Evolutionary conservation across 2,888 invertebrate genomes (phyloP).

Genomic region (Archips crataeganus): DNA sequence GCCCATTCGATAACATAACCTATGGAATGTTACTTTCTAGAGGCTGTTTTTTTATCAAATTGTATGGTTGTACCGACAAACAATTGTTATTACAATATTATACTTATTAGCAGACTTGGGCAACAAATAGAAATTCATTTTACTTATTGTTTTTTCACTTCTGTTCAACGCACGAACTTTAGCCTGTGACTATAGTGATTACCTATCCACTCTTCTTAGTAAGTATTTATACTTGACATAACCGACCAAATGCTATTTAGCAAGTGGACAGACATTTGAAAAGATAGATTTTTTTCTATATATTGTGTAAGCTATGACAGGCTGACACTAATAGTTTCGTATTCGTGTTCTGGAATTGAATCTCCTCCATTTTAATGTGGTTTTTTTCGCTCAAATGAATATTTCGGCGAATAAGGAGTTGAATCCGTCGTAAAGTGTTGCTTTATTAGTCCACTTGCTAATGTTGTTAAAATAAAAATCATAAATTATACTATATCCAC

Average conservation of each 20-base stretch:
- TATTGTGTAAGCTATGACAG: neutral
- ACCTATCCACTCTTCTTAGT: neutral
- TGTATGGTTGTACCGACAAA: too few species aligned
- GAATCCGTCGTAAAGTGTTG: neutral
- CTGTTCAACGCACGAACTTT: neutral
- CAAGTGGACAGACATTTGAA: too few species aligned
- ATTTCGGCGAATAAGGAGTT: neutral
- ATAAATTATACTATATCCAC: slow-evolving; percentile 12
- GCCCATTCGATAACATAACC: neutral
- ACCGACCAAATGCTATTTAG: too few species aligned
- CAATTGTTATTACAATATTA: too few species aligned
- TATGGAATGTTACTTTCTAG: neutral
- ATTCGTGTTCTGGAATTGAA: neutral
- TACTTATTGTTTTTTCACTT: neutral
- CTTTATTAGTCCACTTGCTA: neutral
- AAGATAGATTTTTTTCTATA: too few species aligned
- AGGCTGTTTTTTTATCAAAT: neutral
- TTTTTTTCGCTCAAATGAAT: too few species aligned
- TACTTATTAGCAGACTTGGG: neutral
- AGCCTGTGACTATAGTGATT: neutral
- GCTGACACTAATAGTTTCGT: neutral
- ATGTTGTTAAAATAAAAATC: slow-evolving; percentile 11
- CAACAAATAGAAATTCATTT: neutral
- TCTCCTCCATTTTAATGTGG: neutral
- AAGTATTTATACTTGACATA: too few species aligned